Conservation (phyloP, 1,140 invertebrate species). For the Ostrea denselamellosa region DNA sequence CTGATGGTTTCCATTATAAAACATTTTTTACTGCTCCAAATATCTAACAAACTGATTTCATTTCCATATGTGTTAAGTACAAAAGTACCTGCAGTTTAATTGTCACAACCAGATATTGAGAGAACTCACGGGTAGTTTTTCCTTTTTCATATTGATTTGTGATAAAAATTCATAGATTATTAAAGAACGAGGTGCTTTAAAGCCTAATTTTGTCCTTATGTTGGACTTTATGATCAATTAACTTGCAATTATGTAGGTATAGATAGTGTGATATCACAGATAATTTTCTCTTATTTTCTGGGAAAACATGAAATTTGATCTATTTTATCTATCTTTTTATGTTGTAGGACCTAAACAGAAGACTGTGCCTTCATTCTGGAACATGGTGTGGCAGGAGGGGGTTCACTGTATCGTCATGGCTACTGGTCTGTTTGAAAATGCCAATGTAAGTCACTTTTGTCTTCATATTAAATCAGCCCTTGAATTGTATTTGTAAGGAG, state of each 20-base stretch:
- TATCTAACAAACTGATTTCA: background rate
- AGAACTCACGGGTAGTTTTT: background rate
- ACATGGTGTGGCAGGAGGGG: slow-evolving; percentile 78
- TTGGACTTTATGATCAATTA: too few relatives aligned
- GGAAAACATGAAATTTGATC: too few relatives aligned
- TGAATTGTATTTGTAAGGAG: too few relatives aligned
- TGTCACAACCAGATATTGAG: background rate
- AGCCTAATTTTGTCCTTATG: too few relatives aligned
- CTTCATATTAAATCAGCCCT: too few relatives aligned
- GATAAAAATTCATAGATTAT: too few relatives aligned
- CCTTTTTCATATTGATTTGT: too few relatives aligned
- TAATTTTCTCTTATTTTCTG: too few relatives aligned
- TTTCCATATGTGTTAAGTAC: slow-evolving; percentile 1
- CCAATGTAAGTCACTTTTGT: slow-evolving; percentile 66
- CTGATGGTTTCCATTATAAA: background rate
- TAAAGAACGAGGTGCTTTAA: too few relatives aligned
- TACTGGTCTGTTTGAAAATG: slow-evolving; percentile 78
- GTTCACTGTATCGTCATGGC: slow-evolving; percentile 78
- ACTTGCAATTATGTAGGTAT: too few relatives aligned
- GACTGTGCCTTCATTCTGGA: slow-evolving; percentile 75
- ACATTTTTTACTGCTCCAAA: background rate
- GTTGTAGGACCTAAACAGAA: slow-evolving; percentile 70
- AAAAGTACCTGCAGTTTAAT: background rate
- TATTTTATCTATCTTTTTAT: slow-evolving; percentile 43
- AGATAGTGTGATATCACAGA: too few relatives aligned